Evolutionary conservation across 2,888 invertebrate genomes (phyloP).

Genomic region (Malachius bipustulatus): DNA sequence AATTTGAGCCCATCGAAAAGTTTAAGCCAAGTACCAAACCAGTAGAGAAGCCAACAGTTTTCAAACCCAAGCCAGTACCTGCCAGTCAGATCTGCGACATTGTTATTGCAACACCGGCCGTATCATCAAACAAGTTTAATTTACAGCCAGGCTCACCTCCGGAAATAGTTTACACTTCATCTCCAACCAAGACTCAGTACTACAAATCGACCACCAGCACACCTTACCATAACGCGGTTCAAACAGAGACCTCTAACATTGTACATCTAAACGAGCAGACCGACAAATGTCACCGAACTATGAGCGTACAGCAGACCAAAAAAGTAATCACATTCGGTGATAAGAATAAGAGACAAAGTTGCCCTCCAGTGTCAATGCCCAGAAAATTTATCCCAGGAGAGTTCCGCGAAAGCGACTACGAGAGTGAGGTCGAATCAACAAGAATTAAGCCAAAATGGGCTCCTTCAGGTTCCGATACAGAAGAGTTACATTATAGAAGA

Average conservation of each 20-base stretch:
- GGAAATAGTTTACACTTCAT: conserved; percentile 44
- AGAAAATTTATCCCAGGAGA: conserved; percentile 54
- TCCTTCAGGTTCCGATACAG: conserved; percentile 46
- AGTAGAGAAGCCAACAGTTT: conserved; percentile 35
- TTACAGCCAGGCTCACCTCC: conserved; percentile 47
- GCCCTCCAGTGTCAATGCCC: conserved; percentile 45
- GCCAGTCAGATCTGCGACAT: conserved; percentile 28
- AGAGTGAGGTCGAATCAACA: conserved; percentile 51
- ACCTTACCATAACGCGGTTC: conserved; percentile 49
- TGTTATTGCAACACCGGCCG: conserved; percentile 31
- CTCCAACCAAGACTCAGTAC: conserved; percentile 40
- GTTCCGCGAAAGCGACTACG: conserved; percentile 56
- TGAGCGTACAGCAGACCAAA: conserved; percentile 58
- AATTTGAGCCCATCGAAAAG: conserved; percentile 47
- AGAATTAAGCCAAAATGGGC: conserved; percentile 53
- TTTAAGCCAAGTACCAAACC: conserved; percentile 33
- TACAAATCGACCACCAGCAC: conserved; percentile 45
- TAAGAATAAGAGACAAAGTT: conserved; percentile 32
- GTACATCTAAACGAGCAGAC: conserved; percentile 60
- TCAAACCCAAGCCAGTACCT: conserved; percentile 43
- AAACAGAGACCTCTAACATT: conserved; percentile 56
- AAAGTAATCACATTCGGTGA: conserved; percentile 56
- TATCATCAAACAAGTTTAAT: conserved; percentile 30
- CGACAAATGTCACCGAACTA: conserved; percentile 49
- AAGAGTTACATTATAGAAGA: conserved; percentile 46